These are phyloP conservation scores for Eptesicus fuscus DNA, from an alignment of 2,113 vertebrate species.

Conservation along the genomic window DNA sequence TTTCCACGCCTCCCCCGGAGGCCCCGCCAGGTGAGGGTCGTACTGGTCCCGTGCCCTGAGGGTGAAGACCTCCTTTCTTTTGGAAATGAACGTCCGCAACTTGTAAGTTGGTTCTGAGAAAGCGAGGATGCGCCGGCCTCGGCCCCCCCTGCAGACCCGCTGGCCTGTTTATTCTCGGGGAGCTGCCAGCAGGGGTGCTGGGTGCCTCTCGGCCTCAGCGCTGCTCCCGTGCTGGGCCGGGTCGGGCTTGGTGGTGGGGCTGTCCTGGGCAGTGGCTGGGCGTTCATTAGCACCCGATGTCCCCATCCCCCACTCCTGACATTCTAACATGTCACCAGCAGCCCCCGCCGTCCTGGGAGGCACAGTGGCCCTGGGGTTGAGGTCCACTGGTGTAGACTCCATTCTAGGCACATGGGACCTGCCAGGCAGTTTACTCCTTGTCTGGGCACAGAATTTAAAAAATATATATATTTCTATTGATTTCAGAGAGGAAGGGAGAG, in stretches of 20 bases:
- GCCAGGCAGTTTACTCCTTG: not conserved
- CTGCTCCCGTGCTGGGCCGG: not conserved
- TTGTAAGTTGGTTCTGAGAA: not conserved
- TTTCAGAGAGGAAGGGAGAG: no score
- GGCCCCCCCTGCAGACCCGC: fast-evolving
- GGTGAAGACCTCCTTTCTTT: not conserved
- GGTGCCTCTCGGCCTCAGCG: fast-evolving
- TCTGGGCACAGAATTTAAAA: not conserved
- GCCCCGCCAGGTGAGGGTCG: slow-evolving; percentile 84
- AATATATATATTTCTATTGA: no score
- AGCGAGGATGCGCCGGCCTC: not conserved
- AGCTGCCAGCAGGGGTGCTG: fast-evolving
- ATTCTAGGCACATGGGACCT: not conserved
- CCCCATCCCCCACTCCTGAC: not conserved
- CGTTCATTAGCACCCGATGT: no score
- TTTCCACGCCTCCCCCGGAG: slow-evolving; percentile 77
- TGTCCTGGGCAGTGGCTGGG: not conserved
- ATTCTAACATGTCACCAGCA: not conserved
- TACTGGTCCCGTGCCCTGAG: not conserved
- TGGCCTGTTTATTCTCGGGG: not conserved
- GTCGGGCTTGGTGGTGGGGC: not conserved
- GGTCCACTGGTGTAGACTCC: not conserved
- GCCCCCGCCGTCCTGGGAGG: not conserved
- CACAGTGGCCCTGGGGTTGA: fast-evolving
- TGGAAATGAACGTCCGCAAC: not conserved